Conservation (phyloP, 2,888 invertebrate genomes). For the Plutella xylostella region DNA sequence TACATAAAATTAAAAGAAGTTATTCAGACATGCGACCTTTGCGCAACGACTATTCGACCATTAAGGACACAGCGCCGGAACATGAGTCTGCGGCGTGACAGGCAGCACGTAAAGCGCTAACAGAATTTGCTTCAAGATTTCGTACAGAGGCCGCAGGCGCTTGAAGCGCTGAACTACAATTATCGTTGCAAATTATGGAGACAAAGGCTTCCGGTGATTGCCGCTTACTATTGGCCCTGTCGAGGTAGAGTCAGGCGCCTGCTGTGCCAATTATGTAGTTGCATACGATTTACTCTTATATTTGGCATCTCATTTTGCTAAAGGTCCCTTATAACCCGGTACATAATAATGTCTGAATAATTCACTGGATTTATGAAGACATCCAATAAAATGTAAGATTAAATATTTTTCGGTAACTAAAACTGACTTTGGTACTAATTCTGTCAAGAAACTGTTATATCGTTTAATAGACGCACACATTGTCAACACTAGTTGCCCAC, state of each 20-base stretch:
- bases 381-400: too few species aligned
- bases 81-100: slow-evolving; percentile 35
- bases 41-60: slow-evolving; percentile 46
- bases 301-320: slow-evolving; percentile 15
- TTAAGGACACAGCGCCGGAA: slow-evolving; percentile 43
- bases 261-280: slow-evolving; percentile 28
- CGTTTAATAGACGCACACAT: too few species aligned
- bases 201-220: slow-evolving; percentile 20
- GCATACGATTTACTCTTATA: slow-evolving; percentile 23
- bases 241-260: slow-evolving; percentile 13
- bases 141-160: slow-evolving; percentile 3
- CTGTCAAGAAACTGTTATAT: too few species aligned
- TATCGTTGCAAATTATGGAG: background rate
- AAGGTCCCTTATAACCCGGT: background rate
- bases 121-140: slow-evolving; percentile 23
- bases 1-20: slow-evolving; percentile 34
- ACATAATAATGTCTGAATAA: too few species aligned
- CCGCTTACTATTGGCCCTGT: background rate
- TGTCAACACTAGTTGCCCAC: too few species aligned
- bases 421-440: too few species aligned
- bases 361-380: too few species aligned
- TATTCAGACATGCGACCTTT: slow-evolving; percentile 49
- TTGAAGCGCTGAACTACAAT: slow-evolving; percentile 14
- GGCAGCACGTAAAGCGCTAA: slow-evolving; percentile 21
- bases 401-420: too few species aligned